Base-by-base conservation (phyloP, 2,888 invertebrate genomes). In the Trichopria drosophilae region DNA sequence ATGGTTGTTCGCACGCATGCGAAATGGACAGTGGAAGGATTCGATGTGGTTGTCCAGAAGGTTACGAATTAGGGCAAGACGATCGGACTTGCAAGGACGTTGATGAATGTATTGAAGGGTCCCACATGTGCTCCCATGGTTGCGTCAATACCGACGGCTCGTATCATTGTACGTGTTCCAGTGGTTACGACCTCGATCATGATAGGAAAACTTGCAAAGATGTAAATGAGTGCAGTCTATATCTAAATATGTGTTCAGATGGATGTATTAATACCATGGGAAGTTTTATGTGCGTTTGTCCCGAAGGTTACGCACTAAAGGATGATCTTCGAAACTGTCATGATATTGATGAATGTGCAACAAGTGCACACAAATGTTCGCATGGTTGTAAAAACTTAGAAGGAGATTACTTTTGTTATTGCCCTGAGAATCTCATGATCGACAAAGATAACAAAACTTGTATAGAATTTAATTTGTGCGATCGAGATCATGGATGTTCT, bases 81-180 rank as follows among this genome's bases (percentile, higher is more conserved):
- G 77, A 75, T 31, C 64, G 60, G 24, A 66, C 62, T 7, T 72
- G 76, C 52, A 47, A 47, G 61, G 79, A 78, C 55, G 63, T 78
- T 12, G 71, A 80, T 58, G 79, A 79, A 65, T 72, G 69, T 60
- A 13, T 13, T 23, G 43, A 63, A 59, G 71, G 47, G 60, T 65
- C 62, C 63, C 73, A 73, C 37, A 73, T 77, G 3, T 86, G 85
- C 61, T 78, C 79, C 3, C 83, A 84, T 55, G 60, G 58, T 9
- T 84, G 84, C 60, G 60, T 67, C 5, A 83, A 84, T 59, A 68
- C 65, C 6, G 65, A 78, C 0, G 84, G 84, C 1, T 77, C 79
- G 19, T 83, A 79, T 60, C 75, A 76, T 39, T 85, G 84, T 62
- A 69, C 71, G 7, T 85, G 84, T 61, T 80, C 80, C 0, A 80